Evolutionary conservation across 1,140 invertebrate genomes (phyloP).

Genomic region (Gerris buenoi): DNA sequence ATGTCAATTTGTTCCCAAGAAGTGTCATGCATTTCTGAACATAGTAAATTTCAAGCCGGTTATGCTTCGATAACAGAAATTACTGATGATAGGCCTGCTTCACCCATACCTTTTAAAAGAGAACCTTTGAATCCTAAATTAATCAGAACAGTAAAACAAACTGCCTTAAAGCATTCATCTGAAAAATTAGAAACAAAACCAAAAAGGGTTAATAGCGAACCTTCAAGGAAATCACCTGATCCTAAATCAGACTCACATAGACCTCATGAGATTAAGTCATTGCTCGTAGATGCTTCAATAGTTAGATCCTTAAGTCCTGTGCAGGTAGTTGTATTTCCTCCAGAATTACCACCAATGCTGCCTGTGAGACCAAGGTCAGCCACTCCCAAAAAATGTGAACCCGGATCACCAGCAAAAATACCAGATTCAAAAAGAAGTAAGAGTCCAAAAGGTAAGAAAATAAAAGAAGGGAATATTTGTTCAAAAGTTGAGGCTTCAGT

Average conservation of each 20-base stretch:
- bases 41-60: not conserved
- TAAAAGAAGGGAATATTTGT: constrained; percentile 6
- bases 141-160: not conserved
- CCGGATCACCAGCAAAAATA: not conserved
- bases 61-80: not conserved
- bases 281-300: constrained; percentile 16
- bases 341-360: constrained; percentile 15
- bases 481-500: constrained; percentile 18
- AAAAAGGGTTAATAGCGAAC: not conserved
- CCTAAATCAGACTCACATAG: constrained; percentile 10
- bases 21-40: constrained; percentile 15
- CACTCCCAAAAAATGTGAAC: not conserved
- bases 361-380: not conserved
- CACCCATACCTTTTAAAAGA: not conserved
- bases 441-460: not conserved
- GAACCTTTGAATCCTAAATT: not conserved
- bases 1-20: constrained; percentile 21
- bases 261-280: constrained; percentile 15
- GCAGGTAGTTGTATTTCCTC: constrained; percentile 20
- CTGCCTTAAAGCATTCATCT: not conserved
- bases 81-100: not conserved
- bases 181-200: constrained; percentile 3
- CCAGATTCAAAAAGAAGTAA: not conserved
- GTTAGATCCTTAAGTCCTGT: constrained; percentile 16
- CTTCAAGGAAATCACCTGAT: constrained; percentile 8